Percentiles rank a stretch among this genome's conserved stretches.
phyloP scores from a whole-genome alignment of 2,888 invertebrate genomes.

The Caenorhabditis angaria region DNA sequence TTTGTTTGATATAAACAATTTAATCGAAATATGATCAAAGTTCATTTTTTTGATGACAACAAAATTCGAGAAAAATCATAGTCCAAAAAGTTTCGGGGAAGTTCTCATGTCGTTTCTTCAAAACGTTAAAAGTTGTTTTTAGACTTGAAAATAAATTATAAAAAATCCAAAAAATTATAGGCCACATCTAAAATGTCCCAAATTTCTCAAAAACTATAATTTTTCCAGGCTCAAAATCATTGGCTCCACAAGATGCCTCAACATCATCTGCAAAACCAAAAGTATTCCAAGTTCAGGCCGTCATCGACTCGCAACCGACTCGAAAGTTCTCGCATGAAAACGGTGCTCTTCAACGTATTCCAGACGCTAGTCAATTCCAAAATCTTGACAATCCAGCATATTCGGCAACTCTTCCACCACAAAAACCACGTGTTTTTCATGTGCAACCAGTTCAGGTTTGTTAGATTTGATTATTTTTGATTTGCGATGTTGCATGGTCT shows the following conservation, averaged over 20 bases:
- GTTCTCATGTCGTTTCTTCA: no score
- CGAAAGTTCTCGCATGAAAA: slow-evolving; percentile 13
- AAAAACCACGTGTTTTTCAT: slow-evolving; percentile 12
- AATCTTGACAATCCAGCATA: neutral
- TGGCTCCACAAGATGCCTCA: neutral
- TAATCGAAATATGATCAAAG: no score
- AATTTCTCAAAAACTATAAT: no score
- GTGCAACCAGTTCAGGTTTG: slow-evolving; percentile 9
- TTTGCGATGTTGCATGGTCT: neutral
- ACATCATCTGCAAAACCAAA: slow-evolving; percentile 6
- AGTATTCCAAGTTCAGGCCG: slow-evolving; percentile 6
- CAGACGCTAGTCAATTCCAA: neutral
- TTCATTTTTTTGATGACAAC: no score
- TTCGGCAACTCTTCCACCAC: slow-evolving; percentile 11
- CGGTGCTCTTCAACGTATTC: slow-evolving; percentile 1
- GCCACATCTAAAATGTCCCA: no score
- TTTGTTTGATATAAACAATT: no score
- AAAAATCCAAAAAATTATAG: no score
- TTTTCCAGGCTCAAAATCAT: neutral
- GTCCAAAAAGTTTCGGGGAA: no score
- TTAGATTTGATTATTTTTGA: neutral
- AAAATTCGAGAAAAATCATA: no score
- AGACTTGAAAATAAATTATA: no score
- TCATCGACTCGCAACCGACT: slow-evolving; percentile 8
- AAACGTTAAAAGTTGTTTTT: no score